Conservation (phyloP, 2,888 invertebrate genomes). For the Andricus quercusramuli region DNA sequence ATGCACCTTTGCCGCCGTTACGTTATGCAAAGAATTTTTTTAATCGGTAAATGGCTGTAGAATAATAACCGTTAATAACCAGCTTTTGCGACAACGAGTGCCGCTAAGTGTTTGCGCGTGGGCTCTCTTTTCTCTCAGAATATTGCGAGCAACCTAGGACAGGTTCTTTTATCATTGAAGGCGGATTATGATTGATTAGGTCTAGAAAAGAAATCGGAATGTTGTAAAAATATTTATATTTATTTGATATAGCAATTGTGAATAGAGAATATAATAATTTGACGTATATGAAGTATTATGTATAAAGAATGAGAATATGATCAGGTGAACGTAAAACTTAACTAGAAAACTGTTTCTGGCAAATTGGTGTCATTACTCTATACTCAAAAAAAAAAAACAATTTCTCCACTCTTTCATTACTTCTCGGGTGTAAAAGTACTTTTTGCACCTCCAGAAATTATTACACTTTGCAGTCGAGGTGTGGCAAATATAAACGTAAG, state of each 20-base stretch:
- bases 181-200: neutral
- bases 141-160: constrained; percentile 53
- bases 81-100: constrained; percentile 61
- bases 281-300: neutral
- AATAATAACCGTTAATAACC: constrained; percentile 72
- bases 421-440: constrained; percentile 1
- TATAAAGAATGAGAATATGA: too few relatives aligned
- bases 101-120: constrained; percentile 69
- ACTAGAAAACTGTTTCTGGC: neutral
- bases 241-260: neutral
- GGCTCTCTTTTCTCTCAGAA: constrained; percentile 50
- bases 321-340: neutral
- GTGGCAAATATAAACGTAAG: constrained; percentile 24
- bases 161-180: constrained; percentile 48
- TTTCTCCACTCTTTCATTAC: constrained; percentile 1
- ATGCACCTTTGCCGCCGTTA: constrained; percentile 5
- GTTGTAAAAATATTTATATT: neutral
- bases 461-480: constrained; percentile 29
- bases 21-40: constrained; percentile 30
- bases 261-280: neutral
- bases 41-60: constrained; percentile 59
- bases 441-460: constrained; percentile 18
- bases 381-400: constrained; percentile 9
- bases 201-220: neutral
- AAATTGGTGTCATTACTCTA: neutral